Conservation (phyloP, 64 coral and sea anemone genomes). For the Dendronephthya gigantea region DNA sequence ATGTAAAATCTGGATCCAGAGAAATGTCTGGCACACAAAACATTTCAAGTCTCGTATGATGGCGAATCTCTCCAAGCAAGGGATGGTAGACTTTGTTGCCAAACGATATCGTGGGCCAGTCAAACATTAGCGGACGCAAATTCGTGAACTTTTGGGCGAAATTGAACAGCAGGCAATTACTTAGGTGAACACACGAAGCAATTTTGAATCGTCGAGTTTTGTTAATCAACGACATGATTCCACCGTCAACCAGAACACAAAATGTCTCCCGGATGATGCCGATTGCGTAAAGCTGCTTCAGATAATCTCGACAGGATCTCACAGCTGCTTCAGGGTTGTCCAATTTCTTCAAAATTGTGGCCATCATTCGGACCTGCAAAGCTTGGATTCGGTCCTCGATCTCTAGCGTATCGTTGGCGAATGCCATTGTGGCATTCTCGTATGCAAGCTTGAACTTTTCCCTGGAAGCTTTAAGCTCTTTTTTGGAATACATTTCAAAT, state of each 20-base stretch:
- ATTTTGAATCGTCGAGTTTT: not conserved
- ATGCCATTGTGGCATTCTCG: conserved; percentile 12
- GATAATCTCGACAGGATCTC: conserved; percentile 8
- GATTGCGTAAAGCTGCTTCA: conserved; percentile 21
- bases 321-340: conserved; percentile 5
- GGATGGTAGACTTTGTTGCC: conserved; percentile 18
- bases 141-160: conserved; percentile 29
- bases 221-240: conserved; percentile 11
- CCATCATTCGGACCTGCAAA: conserved; percentile 29
- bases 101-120: conserved; percentile 22
- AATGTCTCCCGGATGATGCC: conserved; percentile 23
- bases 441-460: not conserved
- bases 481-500: not conserved
- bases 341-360: conserved; percentile 22
- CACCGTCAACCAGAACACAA: conserved; percentile 21
- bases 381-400: conserved; percentile 35
- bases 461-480: not conserved
- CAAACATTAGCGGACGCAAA: not conserved
- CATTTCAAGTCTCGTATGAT: conserved; percentile 3
- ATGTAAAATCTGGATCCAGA: conserved; percentile 20
- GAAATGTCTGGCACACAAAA: not conserved
- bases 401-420: conserved; percentile 14
- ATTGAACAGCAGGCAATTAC: not conserved
- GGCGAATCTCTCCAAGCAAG: conserved; percentile 24
- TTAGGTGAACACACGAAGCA: conserved; percentile 9